Evolutionary conservation across 2,888 invertebrate species (phyloP).

Genomic region (Anoncus sp.): DNA sequence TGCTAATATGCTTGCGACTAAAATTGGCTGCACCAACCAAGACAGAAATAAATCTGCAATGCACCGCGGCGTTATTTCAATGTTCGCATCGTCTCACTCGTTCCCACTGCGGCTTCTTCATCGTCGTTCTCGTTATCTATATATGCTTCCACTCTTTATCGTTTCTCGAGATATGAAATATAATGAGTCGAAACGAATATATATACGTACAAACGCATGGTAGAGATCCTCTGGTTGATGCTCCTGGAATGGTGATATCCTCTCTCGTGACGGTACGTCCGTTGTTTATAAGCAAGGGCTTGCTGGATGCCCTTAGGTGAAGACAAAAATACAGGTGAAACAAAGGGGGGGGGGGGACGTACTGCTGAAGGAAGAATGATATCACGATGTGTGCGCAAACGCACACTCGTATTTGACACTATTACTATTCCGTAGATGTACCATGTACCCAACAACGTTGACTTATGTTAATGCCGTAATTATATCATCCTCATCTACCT

Average conservation of each 20-base stretch:
- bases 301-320: background rate
- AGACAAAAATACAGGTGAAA: constrained; percentile 26
- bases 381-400: constrained; percentile 23
- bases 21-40: constrained; percentile 46
- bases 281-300: background rate
- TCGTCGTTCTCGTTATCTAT: background rate
- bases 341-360: constrained; percentile 45
- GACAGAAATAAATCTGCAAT: constrained; percentile 46
- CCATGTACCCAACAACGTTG: constrained; percentile 74
- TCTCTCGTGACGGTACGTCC: background rate
- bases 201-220: background rate
- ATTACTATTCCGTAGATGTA: constrained; percentile 81
- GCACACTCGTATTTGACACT: constrained; percentile 78
- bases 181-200: constrained; percentile 30
- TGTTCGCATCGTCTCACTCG: background rate
- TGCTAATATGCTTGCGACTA: constrained; percentile 37
- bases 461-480: constrained; percentile 83
- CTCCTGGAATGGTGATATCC: background rate
- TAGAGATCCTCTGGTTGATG: constrained; percentile 1
- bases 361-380: constrained; percentile 28
- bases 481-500: constrained; percentile 83
- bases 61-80: constrained; percentile 20
- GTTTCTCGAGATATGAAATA: constrained; percentile 33
- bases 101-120: background rate
- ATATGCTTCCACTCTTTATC: constrained; percentile 30